Evolutionary conservation across 2,797 vertebrate genomes (phyloP), one percentile per base, ranked within the genome.

Genomic region (Coluber constrictor): DNA sequence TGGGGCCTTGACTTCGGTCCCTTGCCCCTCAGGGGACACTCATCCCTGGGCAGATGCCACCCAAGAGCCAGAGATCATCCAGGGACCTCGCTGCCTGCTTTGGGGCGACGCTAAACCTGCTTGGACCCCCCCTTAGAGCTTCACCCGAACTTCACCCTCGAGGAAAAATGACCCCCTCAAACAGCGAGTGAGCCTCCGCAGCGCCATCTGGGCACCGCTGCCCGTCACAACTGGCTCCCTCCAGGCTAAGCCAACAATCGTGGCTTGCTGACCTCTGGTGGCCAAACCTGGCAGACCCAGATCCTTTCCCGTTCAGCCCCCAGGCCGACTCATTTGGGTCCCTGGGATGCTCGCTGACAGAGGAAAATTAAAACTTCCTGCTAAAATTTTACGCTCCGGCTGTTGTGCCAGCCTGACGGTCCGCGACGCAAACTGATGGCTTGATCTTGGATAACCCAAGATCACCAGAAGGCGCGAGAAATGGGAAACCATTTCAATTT

Each of bases 91-190:
- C 92, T 93, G 89, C 93, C 94, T 91, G 2, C 90, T 88, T 94
- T 95, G 94, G 96, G 95, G 93, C 9, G 4, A 88, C n/a, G 27
- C 94, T 3, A 94, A 93, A 96, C 96, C 96, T 93, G 79, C 91
- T 90, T 87, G 83, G 94, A 94, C 12, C 95, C 94, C 0, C 0
- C 2, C 93, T 89, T 95, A 86, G 91, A 95, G 95, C 87, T 95
- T 95, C 59, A 93, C 74, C 57, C 94, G 92, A 95, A 95, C 94
- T 95, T 91, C 91, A 79, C 92, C 25, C 95, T 93, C 95, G 93
- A 93, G 95, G 90, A 97, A 94, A 29, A 93, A 97, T 97, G 97
- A 91, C 96, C 87, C 97, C 97, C 60, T 95, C 92, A 3, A 94
- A 89, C 29, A 95, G 23, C 90, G 96, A 96, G 97, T 97, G 95